Evolutionary conservation across 2,797 vertebrate genomes (phyloP), one percentile per base, ranked within the genome.

Genomic region (Aphelocoma californica): DNA sequence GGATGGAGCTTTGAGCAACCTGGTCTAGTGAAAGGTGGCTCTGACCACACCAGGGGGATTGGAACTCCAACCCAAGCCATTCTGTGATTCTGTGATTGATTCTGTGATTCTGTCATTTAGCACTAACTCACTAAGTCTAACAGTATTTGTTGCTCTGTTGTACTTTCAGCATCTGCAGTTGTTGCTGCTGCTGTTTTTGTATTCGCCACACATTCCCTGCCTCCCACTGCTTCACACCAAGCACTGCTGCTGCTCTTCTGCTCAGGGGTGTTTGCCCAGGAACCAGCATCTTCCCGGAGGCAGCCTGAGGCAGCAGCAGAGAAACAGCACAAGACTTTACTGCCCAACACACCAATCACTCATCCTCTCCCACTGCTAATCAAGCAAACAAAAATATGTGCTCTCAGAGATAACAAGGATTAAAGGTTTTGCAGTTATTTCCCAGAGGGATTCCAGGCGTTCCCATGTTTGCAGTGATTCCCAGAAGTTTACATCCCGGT

Each of bases 341-440:
- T 80, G 58, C 81, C 70, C 70, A 42, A 17, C 66, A 25, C 3
- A 6, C 38, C 85, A 15, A 32, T 82, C 3, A 0, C 28, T 91
- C 91, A 93, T 81, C 83, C 62, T 81, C 54, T 94, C 66, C 75
- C 77, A 65, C 54, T 93, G 66, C 60, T 94, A 81, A 75, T 50
- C 53, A 58, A 80, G 54, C 75, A 92, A 92, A 93, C 56, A 90
- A 90, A 96, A 91, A 65, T 88, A 81, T 83, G 85, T 77, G 36
- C 47, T 91, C 73, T 85, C 70, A 86, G 64, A 95, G 95, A 95
- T 91, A 96, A 81, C 64, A 77, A 70, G 73, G 81, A 91, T 93
- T 86, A 94, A 95, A 86, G 75, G 70, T 86, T 88, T 90, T 86
- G 21, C 40, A 86, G 56, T 28, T 86, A 77, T 92, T 95, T 90